Evolutionary conservation across 2,113 vertebrate genomes (phyloP).

Genomic region (Syrmaticus mikado): DNA sequence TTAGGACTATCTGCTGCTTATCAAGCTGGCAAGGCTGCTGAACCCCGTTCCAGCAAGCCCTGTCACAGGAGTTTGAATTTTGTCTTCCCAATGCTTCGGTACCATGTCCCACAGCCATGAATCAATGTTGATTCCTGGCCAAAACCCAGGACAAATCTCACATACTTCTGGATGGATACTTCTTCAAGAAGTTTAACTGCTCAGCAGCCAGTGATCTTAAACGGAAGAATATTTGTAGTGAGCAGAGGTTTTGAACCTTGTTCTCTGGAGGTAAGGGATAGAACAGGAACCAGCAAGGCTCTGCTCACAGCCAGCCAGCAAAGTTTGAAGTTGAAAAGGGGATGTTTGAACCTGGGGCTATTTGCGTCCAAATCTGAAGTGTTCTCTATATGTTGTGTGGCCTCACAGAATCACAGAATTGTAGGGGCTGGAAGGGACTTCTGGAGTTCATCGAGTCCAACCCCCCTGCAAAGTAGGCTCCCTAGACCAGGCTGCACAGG

Average conservation of each 20-base stretch:
- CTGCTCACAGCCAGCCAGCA: neutral
- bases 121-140: too few relatives aligned
- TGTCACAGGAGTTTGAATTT: neutral
- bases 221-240: neutral
- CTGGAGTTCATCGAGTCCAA: too few relatives aligned
- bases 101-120: neutral
- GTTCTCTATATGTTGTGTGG: neutral
- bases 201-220: neutral
- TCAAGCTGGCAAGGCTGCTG: neutral
- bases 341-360: neutral
- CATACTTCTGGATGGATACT: neutral
- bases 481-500: too few relatives aligned
- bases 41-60: neutral
- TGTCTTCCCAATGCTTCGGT: neutral
- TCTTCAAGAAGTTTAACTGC: neutral
- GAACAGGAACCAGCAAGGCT: neutral
- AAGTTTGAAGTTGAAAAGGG: neutral
- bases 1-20: neutral
- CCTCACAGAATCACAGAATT: too few relatives aligned
- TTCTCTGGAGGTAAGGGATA: neutral
- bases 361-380: neutral
- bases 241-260: neutral
- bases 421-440: too few relatives aligned
- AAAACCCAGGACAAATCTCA: neutral
- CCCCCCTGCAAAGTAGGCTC: too few relatives aligned